Conservation (phyloP, 2,797 vertebrate genomes). For the Silurus lanzhouensis region DNA sequence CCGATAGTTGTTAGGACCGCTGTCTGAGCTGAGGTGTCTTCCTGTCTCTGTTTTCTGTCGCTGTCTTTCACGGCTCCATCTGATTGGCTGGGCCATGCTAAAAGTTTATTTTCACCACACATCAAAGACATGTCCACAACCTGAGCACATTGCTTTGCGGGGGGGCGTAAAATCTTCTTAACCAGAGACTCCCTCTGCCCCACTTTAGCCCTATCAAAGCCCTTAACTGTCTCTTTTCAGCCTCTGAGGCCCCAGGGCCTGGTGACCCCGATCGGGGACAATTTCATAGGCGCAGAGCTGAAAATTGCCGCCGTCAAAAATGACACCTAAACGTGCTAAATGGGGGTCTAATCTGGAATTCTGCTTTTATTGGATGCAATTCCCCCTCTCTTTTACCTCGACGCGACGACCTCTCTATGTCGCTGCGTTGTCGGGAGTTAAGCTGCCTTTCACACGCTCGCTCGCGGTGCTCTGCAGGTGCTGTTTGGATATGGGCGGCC, state of each 20-base stretch:
- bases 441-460: slow-evolving; percentile 57
- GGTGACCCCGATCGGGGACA: slow-evolving; percentile 24
- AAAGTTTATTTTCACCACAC: slow-evolving; percentile 51
- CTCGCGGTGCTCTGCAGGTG: slow-evolving; percentile 58
- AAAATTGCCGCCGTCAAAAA: slow-evolving; percentile 59
- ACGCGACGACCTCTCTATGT: slow-evolving; percentile 30
- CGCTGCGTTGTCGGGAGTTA: slow-evolving; percentile 54
- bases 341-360: slow-evolving; percentile 51
- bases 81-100: not conserved
- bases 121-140: slow-evolving; percentile 49
- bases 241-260: slow-evolving; percentile 29
- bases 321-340: slow-evolving; percentile 57
- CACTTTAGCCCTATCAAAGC: slow-evolving; percentile 48
- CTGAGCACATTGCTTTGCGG: slow-evolving; percentile 25
- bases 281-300: slow-evolving; percentile 49
- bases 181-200: slow-evolving; percentile 47
- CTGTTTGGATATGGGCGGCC: slow-evolving; percentile 73
- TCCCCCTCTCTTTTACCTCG: slow-evolving; percentile 22
- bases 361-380: slow-evolving; percentile 32
- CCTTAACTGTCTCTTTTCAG: slow-evolving; percentile 54
- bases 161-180: slow-evolving; percentile 56
- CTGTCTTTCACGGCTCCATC: not conserved
- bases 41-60: not conserved
- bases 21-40: slow-evolving; percentile 22
- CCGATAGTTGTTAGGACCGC: not conserved